Evolutionary conservation across 2,888 invertebrate genomes (phyloP).

Genomic region (Mongoloraphidia duomilia): DNA sequence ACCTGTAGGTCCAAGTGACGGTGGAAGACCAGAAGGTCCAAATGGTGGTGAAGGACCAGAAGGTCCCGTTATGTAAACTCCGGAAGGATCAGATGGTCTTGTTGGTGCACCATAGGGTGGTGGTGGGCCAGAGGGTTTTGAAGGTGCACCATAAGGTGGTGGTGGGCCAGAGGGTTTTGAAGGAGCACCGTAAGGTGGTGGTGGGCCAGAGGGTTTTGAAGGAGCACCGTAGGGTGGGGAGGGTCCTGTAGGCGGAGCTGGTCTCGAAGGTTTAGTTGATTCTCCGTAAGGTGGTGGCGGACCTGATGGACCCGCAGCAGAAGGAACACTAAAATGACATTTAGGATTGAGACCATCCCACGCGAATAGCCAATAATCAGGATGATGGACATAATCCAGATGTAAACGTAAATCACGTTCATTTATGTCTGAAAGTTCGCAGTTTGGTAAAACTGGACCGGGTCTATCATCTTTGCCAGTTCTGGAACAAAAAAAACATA

Average conservation of each 20-base stretch:
- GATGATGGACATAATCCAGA: conserved; percentile 55
- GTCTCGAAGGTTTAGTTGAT: neutral
- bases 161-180: conserved; percentile 15
- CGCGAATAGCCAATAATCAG: conserved; percentile 57
- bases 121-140: conserved; percentile 19
- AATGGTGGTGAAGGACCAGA: conserved; percentile 1
- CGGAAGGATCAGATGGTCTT: conserved; percentile 17
- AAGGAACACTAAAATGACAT: conserved; percentile 31
- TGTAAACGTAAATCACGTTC: conserved; percentile 59
- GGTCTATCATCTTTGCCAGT: conserved; percentile 18
- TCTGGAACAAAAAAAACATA: conserved; percentile 5
- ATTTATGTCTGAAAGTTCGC: conserved; percentile 63
- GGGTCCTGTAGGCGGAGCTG: neutral
- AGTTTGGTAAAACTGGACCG: conserved; percentile 38
- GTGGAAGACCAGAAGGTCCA: conserved; percentile 1
- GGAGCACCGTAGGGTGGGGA: neutral
- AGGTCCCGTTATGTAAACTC: conserved; percentile 1
- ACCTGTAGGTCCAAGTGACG: neutral
- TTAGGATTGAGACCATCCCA: conserved; percentile 66
- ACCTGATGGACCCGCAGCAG: neutral
- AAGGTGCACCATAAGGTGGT: conserved; percentile 23
- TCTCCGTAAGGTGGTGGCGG: neutral
- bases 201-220: conserved; percentile 3
- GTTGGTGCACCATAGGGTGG: conserved; percentile 22
- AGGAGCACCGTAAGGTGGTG: conserved; percentile 11